Evolutionary conservation across 2,797 vertebrate genomes (phyloP), one percentile per base, ranked within the genome.

Genomic region (Aeoliscus strigatus): DNA sequence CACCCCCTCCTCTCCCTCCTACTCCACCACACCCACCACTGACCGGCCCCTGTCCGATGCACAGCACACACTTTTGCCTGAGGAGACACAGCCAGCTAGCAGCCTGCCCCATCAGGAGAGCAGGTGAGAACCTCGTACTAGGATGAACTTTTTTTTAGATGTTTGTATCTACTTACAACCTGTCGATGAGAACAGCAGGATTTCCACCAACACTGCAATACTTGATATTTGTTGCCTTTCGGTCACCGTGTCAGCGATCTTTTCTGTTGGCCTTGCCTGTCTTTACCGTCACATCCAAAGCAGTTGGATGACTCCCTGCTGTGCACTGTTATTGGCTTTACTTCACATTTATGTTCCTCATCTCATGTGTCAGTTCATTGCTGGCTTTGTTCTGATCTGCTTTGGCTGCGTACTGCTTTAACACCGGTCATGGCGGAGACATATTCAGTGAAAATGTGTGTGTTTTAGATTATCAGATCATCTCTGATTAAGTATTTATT

Each of bases 11-110:
- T 43, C 29, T 44, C 54, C 31, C 55, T 55, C 61, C 45, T 56
- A 43, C 72, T 70, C 53, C 28, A 70, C 75, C 82, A 80, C 76
- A 76, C 73, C 51, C 77, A 78, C 74, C 80, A 76, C 87, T 71
- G 84, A 85, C 75, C 87, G 76, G 73, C 81, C 68, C 73, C 79
- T 55, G 75, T 87, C 86, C 69, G 89, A 88, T 83, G 86, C 90
- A 87, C 87, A 72, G 66, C 90, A 89, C 87, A 84, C 82, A 86
- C 89, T 94, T 92, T 87, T 92, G 86, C 91, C 94, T 77, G 84
- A 89, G 91, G 93, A 95, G 91, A 91, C 87, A 88, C 92, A 87
- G 82, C 88, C 89, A 83, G 89, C 90, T 88, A 90, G 84, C 79
- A 90, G 69, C 77, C 84, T 86, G 84, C 81, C 86, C 84, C 76